Evolutionary conservation across 2,888 invertebrate genomes (phyloP).

Genomic region (Cryptops parisi): DNA sequence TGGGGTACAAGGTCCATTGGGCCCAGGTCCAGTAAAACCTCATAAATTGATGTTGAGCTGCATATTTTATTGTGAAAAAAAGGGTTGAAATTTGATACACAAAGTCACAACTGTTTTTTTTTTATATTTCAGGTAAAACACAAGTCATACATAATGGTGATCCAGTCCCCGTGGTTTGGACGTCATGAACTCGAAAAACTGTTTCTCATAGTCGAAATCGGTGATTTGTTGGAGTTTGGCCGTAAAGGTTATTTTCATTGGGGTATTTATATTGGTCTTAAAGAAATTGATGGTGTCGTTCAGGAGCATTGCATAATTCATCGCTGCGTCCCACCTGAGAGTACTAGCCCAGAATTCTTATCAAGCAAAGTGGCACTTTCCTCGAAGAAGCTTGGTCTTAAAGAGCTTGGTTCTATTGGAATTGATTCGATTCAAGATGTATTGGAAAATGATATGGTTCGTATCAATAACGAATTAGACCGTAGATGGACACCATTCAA

Average conservation of each 20-base stretch:
- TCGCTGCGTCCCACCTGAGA: not conserved
- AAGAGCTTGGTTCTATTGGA: not conserved
- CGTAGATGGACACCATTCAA: not conserved
- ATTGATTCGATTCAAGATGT: not conserved
- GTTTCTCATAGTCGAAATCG: not conserved
- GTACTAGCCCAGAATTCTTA: not conserved
- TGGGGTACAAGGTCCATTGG: no score
- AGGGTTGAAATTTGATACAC: no score
- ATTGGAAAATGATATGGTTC: slow-evolving; percentile 3
- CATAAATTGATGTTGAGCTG: no score
- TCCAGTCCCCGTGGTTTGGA: slow-evolving; percentile 8
- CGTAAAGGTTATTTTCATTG: slow-evolving; percentile 14
- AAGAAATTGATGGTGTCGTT: not conserved
- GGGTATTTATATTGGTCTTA: slow-evolving; percentile 13
- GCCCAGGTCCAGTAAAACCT: no score
- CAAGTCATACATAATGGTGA: no score
- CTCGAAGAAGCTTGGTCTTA: not conserved
- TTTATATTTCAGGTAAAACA: no score
- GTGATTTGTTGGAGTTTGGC: slow-evolving; percentile 15
- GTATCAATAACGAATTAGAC: slow-evolving; percentile 6
- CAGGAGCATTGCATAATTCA: slow-evolving; percentile 10
- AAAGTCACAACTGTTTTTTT: no score
- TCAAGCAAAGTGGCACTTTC: not conserved
- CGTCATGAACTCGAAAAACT: not conserved
- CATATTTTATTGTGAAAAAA: no score